phyloP scores from a whole-genome alignment of 1,140 invertebrate species.

The Nylanderia fulva region DNA sequence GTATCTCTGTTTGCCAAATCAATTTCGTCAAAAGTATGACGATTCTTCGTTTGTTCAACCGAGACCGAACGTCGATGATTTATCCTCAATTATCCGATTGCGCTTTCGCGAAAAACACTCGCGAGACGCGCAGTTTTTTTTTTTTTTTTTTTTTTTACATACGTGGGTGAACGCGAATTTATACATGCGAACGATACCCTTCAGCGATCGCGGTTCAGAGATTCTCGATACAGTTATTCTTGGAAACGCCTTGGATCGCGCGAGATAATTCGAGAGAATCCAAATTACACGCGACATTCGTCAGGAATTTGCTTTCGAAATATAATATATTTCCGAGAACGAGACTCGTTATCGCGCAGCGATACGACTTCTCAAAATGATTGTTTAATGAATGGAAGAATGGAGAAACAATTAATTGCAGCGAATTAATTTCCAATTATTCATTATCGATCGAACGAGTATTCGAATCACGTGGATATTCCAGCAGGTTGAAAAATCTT shows the following conservation, averaged over 20 bases:
- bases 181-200: background rate
- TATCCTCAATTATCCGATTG: background rate
- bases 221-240: background rate
- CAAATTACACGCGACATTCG: background rate
- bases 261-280: constrained; percentile 3
- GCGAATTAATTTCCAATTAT: too few relatives aligned
- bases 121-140: background rate
- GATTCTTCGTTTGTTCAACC: background rate
- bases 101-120: background rate
- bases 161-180: background rate
- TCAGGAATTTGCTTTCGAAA: background rate
- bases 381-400: background rate
- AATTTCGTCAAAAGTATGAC: constrained; percentile 3
- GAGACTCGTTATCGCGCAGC: background rate
- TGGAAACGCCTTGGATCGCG: background rate
- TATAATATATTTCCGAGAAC: constrained; percentile 11
- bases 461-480: background rate
- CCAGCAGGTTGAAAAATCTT: background rate
- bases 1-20: constrained; percentile 5
- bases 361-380: constrained; percentile 6
- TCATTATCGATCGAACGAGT: background rate
- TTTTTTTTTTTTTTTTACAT: background rate
- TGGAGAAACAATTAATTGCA: background rate
- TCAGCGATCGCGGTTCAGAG: background rate
- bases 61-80: background rate